phyloP scores from a whole-genome alignment of 2,888 invertebrate species.

The Yponomeuta plumbellus region DNA sequence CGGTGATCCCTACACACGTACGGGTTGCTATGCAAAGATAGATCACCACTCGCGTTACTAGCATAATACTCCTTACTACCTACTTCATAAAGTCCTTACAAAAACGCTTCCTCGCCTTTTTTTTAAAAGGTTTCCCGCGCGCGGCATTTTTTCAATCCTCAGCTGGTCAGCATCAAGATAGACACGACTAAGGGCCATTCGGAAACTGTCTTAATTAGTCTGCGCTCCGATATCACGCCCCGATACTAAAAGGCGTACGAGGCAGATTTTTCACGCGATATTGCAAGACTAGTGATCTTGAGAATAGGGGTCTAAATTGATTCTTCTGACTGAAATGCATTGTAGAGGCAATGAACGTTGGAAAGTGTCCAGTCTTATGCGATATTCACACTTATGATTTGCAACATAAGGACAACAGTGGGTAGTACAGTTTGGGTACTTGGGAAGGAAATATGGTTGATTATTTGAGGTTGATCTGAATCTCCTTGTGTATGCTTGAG shows the following conservation, averaged over 20 bases:
- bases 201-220: background rate
- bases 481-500: background rate
- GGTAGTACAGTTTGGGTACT: background rate
- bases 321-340: background rate
- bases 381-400: background rate
- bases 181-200: background rate
- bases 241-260: background rate
- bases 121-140: background rate
- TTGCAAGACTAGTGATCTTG: background rate
- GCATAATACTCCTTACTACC: background rate
- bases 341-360: background rate
- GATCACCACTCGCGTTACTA: background rate
- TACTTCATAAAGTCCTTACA: background rate
- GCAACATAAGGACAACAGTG: too few species aligned
- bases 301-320: background rate
- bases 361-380: background rate
- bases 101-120: background rate
- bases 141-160: background rate
- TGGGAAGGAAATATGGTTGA: background rate
- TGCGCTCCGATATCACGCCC: background rate
- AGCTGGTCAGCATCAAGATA: background rate
- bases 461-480: background rate
- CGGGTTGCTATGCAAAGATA: background rate
- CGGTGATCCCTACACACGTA: background rate
- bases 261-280: background rate